phyloP scores from a whole-genome alignment of 2,888 invertebrate genomes.

The Campopleginae sp. region DNA sequence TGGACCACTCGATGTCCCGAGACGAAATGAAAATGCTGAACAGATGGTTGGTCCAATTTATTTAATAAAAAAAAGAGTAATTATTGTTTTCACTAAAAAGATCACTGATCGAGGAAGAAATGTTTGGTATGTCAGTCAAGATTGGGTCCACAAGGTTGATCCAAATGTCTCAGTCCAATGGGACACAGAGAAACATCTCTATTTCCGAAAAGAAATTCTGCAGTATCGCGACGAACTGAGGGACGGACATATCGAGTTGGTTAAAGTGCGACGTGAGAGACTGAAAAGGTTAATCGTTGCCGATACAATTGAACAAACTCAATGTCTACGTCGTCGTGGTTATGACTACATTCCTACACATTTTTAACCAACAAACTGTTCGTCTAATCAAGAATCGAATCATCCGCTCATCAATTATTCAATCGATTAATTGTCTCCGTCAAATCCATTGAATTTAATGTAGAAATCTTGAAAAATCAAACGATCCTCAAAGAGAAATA shows the following conservation, averaged over 20 bases:
- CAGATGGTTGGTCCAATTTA: conserved; percentile 43
- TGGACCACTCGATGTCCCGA: conserved; percentile 43
- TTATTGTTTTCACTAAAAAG: neutral
- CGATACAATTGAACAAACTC: conserved; percentile 69
- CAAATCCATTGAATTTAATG: neutral
- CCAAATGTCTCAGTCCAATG: conserved; percentile 34
- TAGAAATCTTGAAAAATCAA: neutral
- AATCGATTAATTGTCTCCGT: neutral
- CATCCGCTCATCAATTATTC: neutral
- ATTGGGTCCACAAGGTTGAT: conserved; percentile 43
- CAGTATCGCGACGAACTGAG: conserved; percentile 63
- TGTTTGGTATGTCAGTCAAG: conserved; percentile 50
- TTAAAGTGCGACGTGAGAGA: conserved; percentile 68
- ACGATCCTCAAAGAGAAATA: too few species aligned
- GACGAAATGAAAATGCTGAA: conserved; percentile 51
- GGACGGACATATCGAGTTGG: conserved; percentile 62
- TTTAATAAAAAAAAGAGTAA: neutral
- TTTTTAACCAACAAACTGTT: conserved; percentile 68
- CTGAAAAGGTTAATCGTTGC: conserved; percentile 65
- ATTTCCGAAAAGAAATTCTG: conserved; percentile 63
- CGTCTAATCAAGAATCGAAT: conserved; percentile 30
- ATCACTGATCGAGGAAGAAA: neutral
- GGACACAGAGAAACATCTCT: conserved; percentile 45
- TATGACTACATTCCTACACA: conserved; percentile 75
- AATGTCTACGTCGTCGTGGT: conserved; percentile 70